Evolutionary conservation across 2,888 invertebrate genomes (phyloP).

Genomic region (Lasioglossum malachurum): DNA sequence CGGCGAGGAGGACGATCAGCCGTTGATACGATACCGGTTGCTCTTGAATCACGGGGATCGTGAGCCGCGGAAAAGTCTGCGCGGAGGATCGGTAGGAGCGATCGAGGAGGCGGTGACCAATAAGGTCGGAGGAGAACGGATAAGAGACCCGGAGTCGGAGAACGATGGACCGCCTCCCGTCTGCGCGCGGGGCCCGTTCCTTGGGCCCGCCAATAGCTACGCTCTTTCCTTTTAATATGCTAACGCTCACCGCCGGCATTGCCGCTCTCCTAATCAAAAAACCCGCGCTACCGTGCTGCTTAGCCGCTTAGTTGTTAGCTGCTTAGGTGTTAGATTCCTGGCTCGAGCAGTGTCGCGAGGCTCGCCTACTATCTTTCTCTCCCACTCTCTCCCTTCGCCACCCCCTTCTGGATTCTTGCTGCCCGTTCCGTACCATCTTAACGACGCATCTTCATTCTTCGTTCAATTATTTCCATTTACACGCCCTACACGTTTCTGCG

Average conservation of each 20-base stretch:
- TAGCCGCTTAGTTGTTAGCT: background rate
- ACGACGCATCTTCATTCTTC: slow-evolving; percentile 11
- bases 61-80: slow-evolving; percentile 54
- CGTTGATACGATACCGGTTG: slow-evolving; percentile 17
- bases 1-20: slow-evolving; percentile 6
- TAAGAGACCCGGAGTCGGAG: slow-evolving; percentile 68
- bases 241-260: slow-evolving; percentile 58
- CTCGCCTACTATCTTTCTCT: background rate
- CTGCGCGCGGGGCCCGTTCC: slow-evolving; percentile 50
- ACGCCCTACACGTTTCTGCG: background rate
- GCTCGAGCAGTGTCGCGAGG: slow-evolving; percentile 38
- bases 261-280: slow-evolving; percentile 66
- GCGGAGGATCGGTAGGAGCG: slow-evolving; percentile 57
- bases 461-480: slow-evolving; percentile 8
- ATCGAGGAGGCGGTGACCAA: slow-evolving; percentile 75
- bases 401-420: background rate
- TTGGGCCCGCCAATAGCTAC: slow-evolving; percentile 71
- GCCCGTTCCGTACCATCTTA: slow-evolving; percentile 3
- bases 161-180: slow-evolving; percentile 76
- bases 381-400: background rate
- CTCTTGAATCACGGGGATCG: slow-evolving; percentile 29
- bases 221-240: slow-evolving; percentile 75
- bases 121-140: slow-evolving; percentile 74
- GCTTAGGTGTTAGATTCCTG: slow-evolving; percentile 59
- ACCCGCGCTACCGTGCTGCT: slow-evolving; percentile 51